Evolutionary conservation across 2,888 invertebrate species (phyloP), one percentile per base, ranked within the genome.

Genomic region (Lydus trimaculatus): DNA sequence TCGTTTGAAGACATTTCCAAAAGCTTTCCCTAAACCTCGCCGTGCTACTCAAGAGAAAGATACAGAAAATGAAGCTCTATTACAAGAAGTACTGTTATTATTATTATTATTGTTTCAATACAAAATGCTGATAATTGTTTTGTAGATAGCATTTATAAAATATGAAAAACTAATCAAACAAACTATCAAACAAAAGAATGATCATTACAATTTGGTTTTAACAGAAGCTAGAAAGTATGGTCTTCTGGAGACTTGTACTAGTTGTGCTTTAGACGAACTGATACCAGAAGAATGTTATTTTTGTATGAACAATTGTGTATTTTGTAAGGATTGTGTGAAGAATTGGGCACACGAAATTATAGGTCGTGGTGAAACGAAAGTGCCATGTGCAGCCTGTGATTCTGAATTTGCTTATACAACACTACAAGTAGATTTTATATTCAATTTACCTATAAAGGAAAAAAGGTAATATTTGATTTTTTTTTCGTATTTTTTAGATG

Each of bases 261-360:
- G 88, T 76, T 90, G 91, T 74, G 90, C 73, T 71, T 87, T 88
- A 60, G 87, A 87, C 60, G 88, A 89, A 72, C 77, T 87, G 33
- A 79, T 88, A 20, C 84, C 83, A 1, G 85, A 85, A 71, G 86
- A 84, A 63, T 81, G 81, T 70, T 82, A 79, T 66, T 78, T 78
- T 65, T 85, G 85, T 67, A 78, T 74, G 56, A 79, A 80, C n/a
- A 79, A 74, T 56, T 84, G 84, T 67, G 70, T 79, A 31, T 84
- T 84, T 69, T 89, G 89, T 74, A 85, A 85, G 67, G 78, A 81
- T 0, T 89, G 89, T 71, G 81, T 89, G 1, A 78, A 78, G 66
- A 79, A 73, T 15, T 85, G 86, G 0, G 83, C 84, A 0, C 86
- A 86, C 72, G 73, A 80, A 13, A 80, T 77, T 17, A 82, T 88